A percentile compares a stretch with the other conserved stretches of the same genome.
phyloP scores from a whole-genome alignment of 1,140 invertebrate species.

The Harpegnathos saltator region DNA sequence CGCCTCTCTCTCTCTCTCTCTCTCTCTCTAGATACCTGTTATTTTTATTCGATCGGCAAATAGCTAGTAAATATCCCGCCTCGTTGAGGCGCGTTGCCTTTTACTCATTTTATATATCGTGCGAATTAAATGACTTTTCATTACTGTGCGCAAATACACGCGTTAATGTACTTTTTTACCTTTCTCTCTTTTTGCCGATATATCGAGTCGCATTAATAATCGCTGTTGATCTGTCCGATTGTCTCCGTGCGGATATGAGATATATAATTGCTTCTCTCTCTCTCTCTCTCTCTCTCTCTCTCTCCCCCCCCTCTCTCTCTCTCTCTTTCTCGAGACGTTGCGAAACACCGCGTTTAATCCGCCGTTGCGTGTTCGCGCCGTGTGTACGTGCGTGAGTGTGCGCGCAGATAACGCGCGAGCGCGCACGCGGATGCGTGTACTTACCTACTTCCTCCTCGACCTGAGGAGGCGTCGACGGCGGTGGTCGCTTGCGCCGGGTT shows the following conservation, averaged over 20 bases:
- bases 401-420: neutral
- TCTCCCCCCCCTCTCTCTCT: too few species aligned
- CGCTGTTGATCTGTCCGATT: too few species aligned
- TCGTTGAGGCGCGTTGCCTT: conserved; percentile 7
- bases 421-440: conserved; percentile 10
- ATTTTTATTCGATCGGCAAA: conserved; percentile 40
- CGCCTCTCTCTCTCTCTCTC: too few species aligned
- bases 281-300: too few species aligned
- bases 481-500: neutral
- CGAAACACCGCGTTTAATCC: conserved; percentile 21
- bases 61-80: neutral
- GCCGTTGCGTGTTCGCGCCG: neutral
- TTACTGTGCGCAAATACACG: too few species aligned
- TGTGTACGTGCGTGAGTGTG: conserved; percentile 2
- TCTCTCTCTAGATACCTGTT: conserved; percentile 14
- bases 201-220: too few species aligned
- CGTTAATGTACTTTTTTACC: too few species aligned
- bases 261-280: neutral
- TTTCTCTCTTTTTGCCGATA: too few species aligned
- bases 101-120: neutral
- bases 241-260: too few species aligned
- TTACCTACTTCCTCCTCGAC: conserved; percentile 58
- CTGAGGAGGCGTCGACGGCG: conserved; percentile 26
- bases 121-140: too few species aligned
- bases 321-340: conserved; percentile 39